Conservation (phyloP, 1,140 invertebrate genomes). For the Neotoxoptera formosana region DNA sequence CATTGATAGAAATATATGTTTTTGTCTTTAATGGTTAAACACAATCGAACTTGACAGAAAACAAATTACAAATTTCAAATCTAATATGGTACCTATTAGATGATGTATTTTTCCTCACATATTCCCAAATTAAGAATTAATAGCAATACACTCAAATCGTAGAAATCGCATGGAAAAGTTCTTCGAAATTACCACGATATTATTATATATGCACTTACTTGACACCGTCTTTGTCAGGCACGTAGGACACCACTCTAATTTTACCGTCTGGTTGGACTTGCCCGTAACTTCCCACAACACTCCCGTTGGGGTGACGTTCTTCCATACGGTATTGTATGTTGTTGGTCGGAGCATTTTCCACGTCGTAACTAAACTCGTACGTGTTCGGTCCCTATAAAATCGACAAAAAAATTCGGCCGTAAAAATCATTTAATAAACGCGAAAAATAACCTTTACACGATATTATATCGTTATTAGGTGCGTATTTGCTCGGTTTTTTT, state of each 20-base stretch:
- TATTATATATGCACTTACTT: conserved; percentile 66
- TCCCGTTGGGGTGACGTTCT: conserved; percentile 71
- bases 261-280: conserved; percentile 71
- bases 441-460: not conserved
- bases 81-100: not conserved
- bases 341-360: conserved; percentile 69
- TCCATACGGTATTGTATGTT: conserved; percentile 75
- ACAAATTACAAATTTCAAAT: not conserved
- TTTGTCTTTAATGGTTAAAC: too few species aligned
- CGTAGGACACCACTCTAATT: conserved; percentile 68
- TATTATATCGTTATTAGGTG: not conserved
- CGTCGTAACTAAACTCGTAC: conserved; percentile 75
- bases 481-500: not conserved
- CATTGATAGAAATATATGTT: too few species aligned
- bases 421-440: not conserved
- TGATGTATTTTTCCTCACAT: not conserved
- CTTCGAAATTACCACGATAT: not conserved
- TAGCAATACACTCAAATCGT: not conserved
- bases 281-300: conserved; percentile 73
- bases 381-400: conserved; percentile 68
- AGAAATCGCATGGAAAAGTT: not conserved
- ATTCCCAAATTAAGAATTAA: not conserved
- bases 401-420: not conserved
- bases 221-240: conserved; percentile 72
- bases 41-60: too few species aligned